phyloP scores from a whole-genome alignment of 2,797 vertebrate genomes.

The Eremophila alpestris region DNA sequence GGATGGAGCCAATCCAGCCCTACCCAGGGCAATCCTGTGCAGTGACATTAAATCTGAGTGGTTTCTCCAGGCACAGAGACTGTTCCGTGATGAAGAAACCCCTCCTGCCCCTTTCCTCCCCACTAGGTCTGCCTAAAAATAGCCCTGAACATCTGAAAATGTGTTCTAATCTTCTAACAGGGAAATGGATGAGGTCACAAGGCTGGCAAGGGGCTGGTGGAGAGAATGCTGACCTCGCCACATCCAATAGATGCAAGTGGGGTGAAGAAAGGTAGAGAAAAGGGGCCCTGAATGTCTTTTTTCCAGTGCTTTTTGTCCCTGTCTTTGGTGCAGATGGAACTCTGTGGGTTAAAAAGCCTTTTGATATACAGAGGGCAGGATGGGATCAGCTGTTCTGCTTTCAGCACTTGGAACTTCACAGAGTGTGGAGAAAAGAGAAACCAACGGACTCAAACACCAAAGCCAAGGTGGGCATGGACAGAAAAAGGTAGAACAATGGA shows the following conservation, averaged over 20 bases:
- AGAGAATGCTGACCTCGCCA: not conserved
- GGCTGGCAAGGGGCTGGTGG: not conserved
- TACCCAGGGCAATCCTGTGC: not conserved
- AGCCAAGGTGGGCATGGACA: not conserved
- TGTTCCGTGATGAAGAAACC: not conserved
- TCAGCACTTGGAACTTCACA: not conserved
- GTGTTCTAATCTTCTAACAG: constrained; percentile 47
- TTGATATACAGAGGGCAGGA: not conserved
- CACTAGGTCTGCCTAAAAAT: not conserved
- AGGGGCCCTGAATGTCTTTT: not conserved
- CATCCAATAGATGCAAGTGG: not conserved
- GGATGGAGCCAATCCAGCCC: not conserved
- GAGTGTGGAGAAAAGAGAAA: not conserved
- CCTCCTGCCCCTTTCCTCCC: not conserved
- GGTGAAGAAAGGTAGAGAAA: not conserved
- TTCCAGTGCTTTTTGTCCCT: not conserved
- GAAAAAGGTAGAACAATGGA: not conserved
- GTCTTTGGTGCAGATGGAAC: not conserved
- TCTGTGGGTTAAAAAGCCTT: not conserved
- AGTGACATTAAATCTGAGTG: not conserved
- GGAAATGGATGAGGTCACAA: constrained; percentile 53
- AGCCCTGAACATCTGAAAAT: constrained; percentile 14
- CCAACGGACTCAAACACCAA: not conserved
- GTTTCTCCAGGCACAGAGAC: constrained; percentile 22
- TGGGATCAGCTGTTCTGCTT: not conserved